Conservation (phyloP, 2,113 vertebrate genomes). For the Poicephalus meyeri region DNA sequence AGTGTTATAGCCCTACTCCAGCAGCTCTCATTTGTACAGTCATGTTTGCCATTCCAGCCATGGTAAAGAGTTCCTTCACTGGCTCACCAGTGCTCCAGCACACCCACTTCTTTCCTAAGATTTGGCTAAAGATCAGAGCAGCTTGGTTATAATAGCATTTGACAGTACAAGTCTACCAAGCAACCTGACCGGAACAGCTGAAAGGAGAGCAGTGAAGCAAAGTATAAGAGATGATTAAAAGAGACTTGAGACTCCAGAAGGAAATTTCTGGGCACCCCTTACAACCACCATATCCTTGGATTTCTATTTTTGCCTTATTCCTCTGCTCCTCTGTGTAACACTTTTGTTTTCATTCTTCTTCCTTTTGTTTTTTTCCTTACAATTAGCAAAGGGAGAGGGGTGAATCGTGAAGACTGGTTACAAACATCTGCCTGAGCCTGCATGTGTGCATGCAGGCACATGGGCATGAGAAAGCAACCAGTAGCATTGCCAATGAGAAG, state of each 20-base stretch:
- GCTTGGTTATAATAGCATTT: slow-evolving; percentile 48
- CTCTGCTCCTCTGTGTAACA: not conserved
- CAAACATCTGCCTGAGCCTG: not conserved
- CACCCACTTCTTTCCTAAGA: slow-evolving; percentile 63
- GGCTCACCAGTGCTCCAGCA: slow-evolving; percentile 33
- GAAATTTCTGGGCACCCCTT: not conserved
- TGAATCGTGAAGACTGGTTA: not conserved
- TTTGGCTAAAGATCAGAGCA: slow-evolving; percentile 72
- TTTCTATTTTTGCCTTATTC: not conserved
- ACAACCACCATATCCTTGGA: not conserved
- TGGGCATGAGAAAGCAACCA: not conserved
- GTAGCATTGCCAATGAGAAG: not conserved
- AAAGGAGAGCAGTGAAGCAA: not conserved
- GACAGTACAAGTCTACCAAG: slow-evolving; percentile 44
- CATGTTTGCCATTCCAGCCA: not conserved
- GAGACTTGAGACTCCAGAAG: not conserved
- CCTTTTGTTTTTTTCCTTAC: not conserved
- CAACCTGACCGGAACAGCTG: slow-evolving; percentile 22
- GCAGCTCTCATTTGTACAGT: not conserved
- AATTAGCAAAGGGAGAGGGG: not conserved
- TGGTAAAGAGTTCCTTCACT: slow-evolving; percentile 7
- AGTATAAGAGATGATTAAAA: not conserved
- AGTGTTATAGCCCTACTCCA: not conserved
- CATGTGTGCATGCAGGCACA: not conserved
- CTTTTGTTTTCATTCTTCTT: not conserved